Percentiles rank a stretch among this genome's conserved stretches.
Evolutionary conservation across 2,113 vertebrate genomes (phyloP).

Genomic region (Python bivittatus): DNA sequence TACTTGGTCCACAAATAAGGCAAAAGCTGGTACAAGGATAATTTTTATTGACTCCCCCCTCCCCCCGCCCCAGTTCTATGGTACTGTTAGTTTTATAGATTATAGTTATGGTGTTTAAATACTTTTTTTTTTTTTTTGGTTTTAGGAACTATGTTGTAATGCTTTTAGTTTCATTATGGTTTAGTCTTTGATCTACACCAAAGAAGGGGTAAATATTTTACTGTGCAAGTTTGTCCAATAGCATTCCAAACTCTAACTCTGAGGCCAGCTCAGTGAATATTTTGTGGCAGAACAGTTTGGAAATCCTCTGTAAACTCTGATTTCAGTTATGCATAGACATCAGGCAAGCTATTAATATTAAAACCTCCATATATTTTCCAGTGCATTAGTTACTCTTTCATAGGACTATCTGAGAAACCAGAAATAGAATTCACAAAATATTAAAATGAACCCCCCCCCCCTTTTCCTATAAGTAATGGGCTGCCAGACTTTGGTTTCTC

Average conservation of each 20-base stretch:
- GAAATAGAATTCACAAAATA: constrained; percentile 7
- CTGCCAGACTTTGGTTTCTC: not conserved
- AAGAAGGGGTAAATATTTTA: not conserved
- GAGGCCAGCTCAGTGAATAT: not conserved
- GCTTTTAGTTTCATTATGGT: too few relatives aligned
- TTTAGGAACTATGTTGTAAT: too few relatives aligned
- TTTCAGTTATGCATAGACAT: not conserved
- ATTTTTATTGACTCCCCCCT: too few relatives aligned
- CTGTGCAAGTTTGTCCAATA: not conserved
- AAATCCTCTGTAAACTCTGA: not conserved
- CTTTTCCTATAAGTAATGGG: not conserved
- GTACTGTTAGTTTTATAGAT: too few relatives aligned
- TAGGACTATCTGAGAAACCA: not conserved
- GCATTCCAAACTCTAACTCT: not conserved
- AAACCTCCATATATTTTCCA: not conserved
- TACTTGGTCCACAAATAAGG: too few relatives aligned
- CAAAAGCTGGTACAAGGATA: too few relatives aligned
- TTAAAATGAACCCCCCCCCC: not conserved
- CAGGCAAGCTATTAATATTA: constrained; percentile 1
- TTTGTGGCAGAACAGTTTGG: not conserved
- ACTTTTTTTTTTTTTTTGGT: too few relatives aligned
- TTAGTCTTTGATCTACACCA: not conserved
- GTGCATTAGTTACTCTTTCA: not conserved
- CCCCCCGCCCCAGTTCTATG: too few relatives aligned
- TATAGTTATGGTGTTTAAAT: too few relatives aligned